Conservation (phyloP, 2,888 invertebrate species). For the Cryptophagus acutangulus region DNA sequence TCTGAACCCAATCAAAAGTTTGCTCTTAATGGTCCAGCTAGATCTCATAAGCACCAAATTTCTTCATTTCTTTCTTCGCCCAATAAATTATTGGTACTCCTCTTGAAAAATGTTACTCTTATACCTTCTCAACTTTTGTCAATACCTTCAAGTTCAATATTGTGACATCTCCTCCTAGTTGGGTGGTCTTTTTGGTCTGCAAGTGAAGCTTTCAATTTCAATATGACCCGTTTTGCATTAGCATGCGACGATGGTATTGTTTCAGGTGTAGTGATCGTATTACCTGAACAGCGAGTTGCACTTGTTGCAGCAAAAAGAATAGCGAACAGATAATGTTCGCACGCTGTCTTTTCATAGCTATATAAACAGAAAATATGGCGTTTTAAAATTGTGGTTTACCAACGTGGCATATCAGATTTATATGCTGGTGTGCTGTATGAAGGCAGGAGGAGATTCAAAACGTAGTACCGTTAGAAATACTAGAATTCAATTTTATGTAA, state of each 20-base stretch:
- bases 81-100: no score
- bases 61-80: no score
- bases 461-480: background rate
- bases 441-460: background rate
- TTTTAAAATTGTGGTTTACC: background rate
- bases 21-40: no score
- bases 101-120: no score
- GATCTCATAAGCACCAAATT: no score
- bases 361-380: background rate
- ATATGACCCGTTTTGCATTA: conserved; percentile 14
- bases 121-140: no score
- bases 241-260: conserved; percentile 15
- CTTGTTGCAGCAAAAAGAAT: no score
- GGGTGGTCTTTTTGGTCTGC: no score
- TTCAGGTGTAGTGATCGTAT: conserved; percentile 4
- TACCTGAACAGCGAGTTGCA: background rate
- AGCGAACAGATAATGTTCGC: conserved; percentile 5
- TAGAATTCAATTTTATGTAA: background rate
- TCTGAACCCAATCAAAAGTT: no score
- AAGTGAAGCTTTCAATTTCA: conserved; percentile 19
- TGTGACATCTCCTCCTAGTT: no score
- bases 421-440: no score
- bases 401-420: conserved; percentile 1
- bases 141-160: no score
- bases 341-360: conserved; percentile 6